Evolutionary conservation across 2,113 vertebrate species (phyloP), one percentile per base, ranked within the genome.

Genomic region (Parotia lawesii): DNA sequence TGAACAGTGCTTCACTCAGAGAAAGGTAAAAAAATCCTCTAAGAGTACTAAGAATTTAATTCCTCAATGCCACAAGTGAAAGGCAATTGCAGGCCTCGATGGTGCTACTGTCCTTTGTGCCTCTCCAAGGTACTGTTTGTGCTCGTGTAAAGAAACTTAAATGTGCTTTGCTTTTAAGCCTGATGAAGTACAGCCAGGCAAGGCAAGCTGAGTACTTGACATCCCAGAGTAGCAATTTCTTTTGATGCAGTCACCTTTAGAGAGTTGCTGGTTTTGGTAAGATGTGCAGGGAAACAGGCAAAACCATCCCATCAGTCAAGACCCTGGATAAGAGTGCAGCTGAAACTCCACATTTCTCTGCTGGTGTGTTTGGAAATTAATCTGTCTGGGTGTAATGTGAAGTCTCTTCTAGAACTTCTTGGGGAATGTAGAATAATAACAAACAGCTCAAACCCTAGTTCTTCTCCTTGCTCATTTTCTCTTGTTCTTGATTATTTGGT

Each of bases 231-330:
- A 86, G 88, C 67, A 62, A 88, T 77, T 91, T 83, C 82, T 90
- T 88, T 77, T 47, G 82, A 90, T 77, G 62, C 71, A 94, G 87
- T 51, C 90, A 73, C 87, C 82, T 93, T 92, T 80, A 37, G 75
- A 95, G 67, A 90, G 79, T 44, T 85, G 50, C 58, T 88, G 79
- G 88, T 90, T 95, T 91, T 54, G 58, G 13, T 35, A 58, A 58
- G 56, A 76, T 19, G 56, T 28, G 54, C 84, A 51, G 58, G 35
- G 15, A 88, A 93, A 91, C 9, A 62, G 50, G 61, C 3, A 4
- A 82, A 89, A 91, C 66, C 67, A 76, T 20, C 78, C 67, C 56
- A 87, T 94, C 90, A 79, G 50, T 85, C 92, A 90, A 47, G 82
- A n/a, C 21, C 37, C n/a, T 11, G 70, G 61, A 11, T 33, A 62